Evolutionary conservation across 2,888 invertebrate species (phyloP).

Genomic region (Ephialtes manifestator): DNA sequence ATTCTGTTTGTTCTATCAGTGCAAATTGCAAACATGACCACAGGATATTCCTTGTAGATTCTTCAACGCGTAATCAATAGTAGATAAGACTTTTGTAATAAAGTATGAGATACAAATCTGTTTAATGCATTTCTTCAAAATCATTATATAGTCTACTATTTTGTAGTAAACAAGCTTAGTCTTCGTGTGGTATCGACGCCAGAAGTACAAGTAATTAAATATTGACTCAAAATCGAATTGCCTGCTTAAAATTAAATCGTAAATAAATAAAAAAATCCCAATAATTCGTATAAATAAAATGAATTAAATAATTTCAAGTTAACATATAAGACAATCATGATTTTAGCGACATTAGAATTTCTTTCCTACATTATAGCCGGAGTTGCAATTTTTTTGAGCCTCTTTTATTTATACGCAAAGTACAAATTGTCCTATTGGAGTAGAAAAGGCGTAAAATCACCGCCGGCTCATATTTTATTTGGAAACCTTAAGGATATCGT

Average conservation of each 20-base stretch:
- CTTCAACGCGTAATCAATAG: background rate
- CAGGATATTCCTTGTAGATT: background rate
- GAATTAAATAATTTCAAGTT: background rate
- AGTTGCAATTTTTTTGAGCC: constrained; percentile 2
- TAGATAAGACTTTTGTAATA: background rate
- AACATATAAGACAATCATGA: background rate
- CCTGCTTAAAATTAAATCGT: background rate
- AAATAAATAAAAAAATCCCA: background rate
- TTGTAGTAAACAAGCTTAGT: background rate
- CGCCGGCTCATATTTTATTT: constrained; percentile 74
- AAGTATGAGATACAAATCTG: background rate
- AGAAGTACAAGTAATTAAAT: background rate
- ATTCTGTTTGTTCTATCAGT: background rate
- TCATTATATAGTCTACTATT: background rate
- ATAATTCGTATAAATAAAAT: background rate
- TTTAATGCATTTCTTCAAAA: background rate
- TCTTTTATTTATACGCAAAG: constrained; percentile 74
- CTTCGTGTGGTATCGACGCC: background rate
- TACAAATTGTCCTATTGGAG: constrained; percentile 79
- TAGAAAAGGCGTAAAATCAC: constrained; percentile 75
- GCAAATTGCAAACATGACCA: background rate
- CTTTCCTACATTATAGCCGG: constrained; percentile 14
- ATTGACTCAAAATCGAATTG: background rate
- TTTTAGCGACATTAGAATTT: background rate
- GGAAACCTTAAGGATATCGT: constrained; percentile 78